Evolutionary conservation across 2,888 invertebrate species (phyloP).

Genomic region (Ferdinandea cuprea): DNA sequence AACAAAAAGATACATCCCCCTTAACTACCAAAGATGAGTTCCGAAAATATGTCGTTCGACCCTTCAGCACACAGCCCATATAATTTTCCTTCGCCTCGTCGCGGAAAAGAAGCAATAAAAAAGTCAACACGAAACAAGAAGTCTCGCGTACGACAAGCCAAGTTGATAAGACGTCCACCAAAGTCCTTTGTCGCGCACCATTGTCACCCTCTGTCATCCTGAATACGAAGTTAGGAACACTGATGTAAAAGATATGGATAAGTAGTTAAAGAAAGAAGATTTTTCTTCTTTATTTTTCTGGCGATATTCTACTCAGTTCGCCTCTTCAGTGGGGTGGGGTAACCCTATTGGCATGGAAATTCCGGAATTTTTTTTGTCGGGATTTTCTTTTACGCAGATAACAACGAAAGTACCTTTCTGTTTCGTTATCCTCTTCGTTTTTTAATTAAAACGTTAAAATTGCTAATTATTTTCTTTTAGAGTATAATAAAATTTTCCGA

Average conservation of each 20-base stretch:
- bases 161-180: constrained; percentile 67
- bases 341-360: constrained; percentile 69
- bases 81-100: constrained; percentile 48
- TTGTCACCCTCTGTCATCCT: constrained; percentile 62
- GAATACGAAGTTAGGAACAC: constrained; percentile 21
- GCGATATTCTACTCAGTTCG: constrained; percentile 58
- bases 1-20: neutral
- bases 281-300: constrained; percentile 26
- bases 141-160: constrained; percentile 53
- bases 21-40: constrained; percentile 60
- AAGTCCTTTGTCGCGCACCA: constrained; percentile 50
- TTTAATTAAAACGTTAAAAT: constrained; percentile 80
- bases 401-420: constrained; percentile 71
- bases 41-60: constrained; percentile 65
- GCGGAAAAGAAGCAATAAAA: constrained; percentile 73
- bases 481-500: constrained; percentile 70
- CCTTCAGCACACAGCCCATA: constrained; percentile 33
- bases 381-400: constrained; percentile 65
- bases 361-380: constrained; percentile 42
- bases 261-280: constrained; percentile 38
- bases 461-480: constrained; percentile 78
- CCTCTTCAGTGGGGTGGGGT: constrained; percentile 21
- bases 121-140: constrained; percentile 71
- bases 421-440: constrained; percentile 75
- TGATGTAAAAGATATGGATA: constrained; percentile 64